phyloP scores from a whole-genome alignment of 2,113 vertebrate species.

The Saimiri boliviensis region DNA sequence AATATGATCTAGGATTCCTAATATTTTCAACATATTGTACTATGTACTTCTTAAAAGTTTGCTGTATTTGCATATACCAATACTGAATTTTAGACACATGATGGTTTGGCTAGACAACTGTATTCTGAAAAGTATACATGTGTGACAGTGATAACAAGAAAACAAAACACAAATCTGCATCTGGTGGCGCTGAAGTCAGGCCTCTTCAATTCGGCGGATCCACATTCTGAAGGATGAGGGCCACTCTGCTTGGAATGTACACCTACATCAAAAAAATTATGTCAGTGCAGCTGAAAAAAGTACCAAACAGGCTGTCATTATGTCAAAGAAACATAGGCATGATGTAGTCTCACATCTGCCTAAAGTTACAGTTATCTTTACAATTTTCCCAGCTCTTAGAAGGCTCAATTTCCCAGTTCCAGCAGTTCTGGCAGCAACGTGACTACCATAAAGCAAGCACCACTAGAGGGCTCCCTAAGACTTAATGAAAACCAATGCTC shows the following conservation, averaged over 20 bases:
- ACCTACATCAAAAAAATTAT: conserved; percentile 78
- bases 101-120: conserved; percentile 51
- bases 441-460: conserved; percentile 42
- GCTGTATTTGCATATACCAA: conserved; percentile 72
- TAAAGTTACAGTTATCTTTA: background rate
- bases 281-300: background rate
- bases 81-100: conserved; percentile 72
- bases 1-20: conserved; percentile 49
- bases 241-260: conserved; percentile 90
- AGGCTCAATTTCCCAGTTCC: background rate
- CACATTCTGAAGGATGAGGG: conserved; percentile 83
- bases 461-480: conserved; percentile 79
- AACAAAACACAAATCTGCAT: conserved; percentile 20
- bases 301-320: background rate
- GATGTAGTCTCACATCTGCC: background rate
- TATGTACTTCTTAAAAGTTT: conserved; percentile 68
- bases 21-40: conserved; percentile 57
- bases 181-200: background rate
- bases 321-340: background rate
- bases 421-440: background rate
- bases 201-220: conserved; percentile 81
- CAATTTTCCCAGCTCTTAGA: background rate
- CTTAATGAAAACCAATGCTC: conserved; percentile 46
- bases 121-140: conserved; percentile 72
- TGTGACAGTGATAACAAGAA: conserved; percentile 45